phyloP scores from a whole-genome alignment of 2,888 invertebrate species.

The Cetonia aurata region DNA sequence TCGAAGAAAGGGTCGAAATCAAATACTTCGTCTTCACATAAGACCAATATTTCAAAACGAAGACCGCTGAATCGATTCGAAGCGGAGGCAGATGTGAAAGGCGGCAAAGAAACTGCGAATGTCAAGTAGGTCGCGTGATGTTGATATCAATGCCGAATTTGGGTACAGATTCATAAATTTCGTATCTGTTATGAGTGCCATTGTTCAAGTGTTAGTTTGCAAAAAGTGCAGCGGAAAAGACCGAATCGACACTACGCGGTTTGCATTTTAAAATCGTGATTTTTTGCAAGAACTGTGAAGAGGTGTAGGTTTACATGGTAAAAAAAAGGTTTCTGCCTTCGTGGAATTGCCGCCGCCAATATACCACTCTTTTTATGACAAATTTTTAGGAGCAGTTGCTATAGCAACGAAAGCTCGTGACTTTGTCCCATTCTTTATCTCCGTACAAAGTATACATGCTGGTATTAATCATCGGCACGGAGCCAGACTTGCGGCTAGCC shows the following conservation, averaged over 20 bases:
- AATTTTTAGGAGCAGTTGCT: slow-evolving; percentile 23
- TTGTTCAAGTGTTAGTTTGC: slow-evolving; percentile 50
- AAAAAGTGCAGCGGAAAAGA: slow-evolving; percentile 50
- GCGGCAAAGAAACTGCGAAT: slow-evolving; percentile 49
- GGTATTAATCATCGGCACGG: no score
- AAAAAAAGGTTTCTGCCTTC: slow-evolving; percentile 51
- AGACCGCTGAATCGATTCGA: slow-evolving; percentile 46
- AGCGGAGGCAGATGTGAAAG: slow-evolving; percentile 44
- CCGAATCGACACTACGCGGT: slow-evolving; percentile 48
- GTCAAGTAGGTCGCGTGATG: slow-evolving; percentile 40
- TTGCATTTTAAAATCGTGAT: slow-evolving; percentile 50
- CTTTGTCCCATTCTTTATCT: no score
- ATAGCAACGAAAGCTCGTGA: slow-evolving; percentile 35
- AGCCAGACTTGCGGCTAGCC: no score
- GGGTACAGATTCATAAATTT: slow-evolving; percentile 50
- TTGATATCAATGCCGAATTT: slow-evolving; percentile 48
- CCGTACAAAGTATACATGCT: no score
- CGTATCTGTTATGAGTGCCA: slow-evolving; percentile 48
- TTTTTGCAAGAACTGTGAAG: slow-evolving; percentile 47
- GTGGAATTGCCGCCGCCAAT: slow-evolving; percentile 51
- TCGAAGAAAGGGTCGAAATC: slow-evolving; percentile 17
- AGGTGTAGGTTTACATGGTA: slow-evolving; percentile 49
- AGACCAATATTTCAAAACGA: slow-evolving; percentile 12
- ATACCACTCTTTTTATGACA: slow-evolving; percentile 49
- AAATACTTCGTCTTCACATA: slow-evolving; percentile 6